A percentile compares a stretch with the other conserved stretches of the same genome.
phyloP scores from a whole-genome alignment of 1,140 invertebrate species.

The Mylabris phalerata region DNA sequence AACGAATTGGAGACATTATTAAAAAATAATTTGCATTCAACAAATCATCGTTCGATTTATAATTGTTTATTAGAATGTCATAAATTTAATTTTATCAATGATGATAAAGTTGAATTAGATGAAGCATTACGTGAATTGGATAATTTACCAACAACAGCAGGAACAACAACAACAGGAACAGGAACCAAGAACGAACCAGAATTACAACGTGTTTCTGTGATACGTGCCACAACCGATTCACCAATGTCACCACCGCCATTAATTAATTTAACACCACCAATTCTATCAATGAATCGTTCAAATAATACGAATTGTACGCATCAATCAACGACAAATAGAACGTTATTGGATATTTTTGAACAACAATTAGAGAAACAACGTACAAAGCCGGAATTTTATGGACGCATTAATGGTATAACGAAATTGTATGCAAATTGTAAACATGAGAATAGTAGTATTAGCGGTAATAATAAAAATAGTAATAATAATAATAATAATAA shows the following conservation, averaged over 20 bases:
- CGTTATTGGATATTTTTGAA: too few species aligned
- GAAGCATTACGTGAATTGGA: constrained; percentile 33
- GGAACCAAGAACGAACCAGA: constrained; percentile 27
- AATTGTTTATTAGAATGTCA: constrained; percentile 79
- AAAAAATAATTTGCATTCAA: constrained; percentile 61
- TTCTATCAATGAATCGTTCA: constrained; percentile 23
- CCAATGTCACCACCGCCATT: constrained; percentile 66
- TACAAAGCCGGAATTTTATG: too few species aligned
- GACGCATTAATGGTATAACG: too few species aligned
- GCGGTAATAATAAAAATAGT: background rate
- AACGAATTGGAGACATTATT: constrained; percentile 80
- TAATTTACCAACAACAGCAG: constrained; percentile 20
- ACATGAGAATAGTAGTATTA: too few species aligned
- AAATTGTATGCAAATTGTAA: too few species aligned
- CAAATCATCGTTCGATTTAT: constrained; percentile 68
- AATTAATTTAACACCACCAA: constrained; percentile 36
- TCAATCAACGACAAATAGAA: too few species aligned
- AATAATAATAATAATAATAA: too few species aligned
- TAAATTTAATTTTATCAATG: constrained; percentile 45
- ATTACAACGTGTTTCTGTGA: constrained; percentile 57
- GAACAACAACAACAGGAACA: constrained; percentile 19
- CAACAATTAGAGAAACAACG: too few species aligned
- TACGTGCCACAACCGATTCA: constrained; percentile 72
- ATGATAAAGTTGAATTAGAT: constrained; percentile 53
- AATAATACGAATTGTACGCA: constrained; percentile 1